Evolutionary conservation across 1,140 invertebrate species (phyloP).

Genomic region (Drosophila subpulchrella): DNA sequence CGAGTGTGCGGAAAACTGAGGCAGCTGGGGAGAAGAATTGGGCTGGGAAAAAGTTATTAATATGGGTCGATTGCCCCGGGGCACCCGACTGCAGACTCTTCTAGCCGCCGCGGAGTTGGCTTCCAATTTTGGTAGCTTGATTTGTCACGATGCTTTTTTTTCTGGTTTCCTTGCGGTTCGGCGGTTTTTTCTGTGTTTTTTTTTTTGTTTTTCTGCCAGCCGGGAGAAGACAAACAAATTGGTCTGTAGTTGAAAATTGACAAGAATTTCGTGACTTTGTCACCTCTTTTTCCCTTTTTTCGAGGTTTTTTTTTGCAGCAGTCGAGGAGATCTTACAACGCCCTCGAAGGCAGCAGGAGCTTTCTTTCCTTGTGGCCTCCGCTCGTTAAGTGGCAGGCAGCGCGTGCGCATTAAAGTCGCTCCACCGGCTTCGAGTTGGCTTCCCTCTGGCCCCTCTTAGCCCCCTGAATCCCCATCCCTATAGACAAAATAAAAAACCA

Average conservation of each 20-base stretch:
- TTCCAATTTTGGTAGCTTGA: slow-evolving; percentile 84
- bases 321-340: slow-evolving; percentile 70
- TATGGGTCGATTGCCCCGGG: slow-evolving; percentile 58
- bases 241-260: slow-evolving; percentile 85
- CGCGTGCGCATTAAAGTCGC: slow-evolving; percentile 76
- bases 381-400: slow-evolving; percentile 80
- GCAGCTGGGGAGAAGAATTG: slow-evolving; percentile 30
- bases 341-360: slow-evolving; percentile 68
- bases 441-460: background rate
- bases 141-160: slow-evolving; percentile 83
- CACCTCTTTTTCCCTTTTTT: slow-evolving; percentile 77
- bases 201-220: slow-evolving; percentile 51
- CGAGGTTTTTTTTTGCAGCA: slow-evolving; percentile 15
- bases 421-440: slow-evolving; percentile 27
- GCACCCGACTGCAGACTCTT: slow-evolving; percentile 11
- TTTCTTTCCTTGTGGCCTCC: slow-evolving; percentile 63
- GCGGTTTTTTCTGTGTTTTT: slow-evolving; percentile 7
- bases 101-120: slow-evolving; percentile 53
- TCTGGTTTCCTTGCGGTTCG: slow-evolving; percentile 24
- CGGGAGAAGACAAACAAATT: slow-evolving; percentile 84
- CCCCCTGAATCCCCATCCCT: background rate
- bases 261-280: slow-evolving; percentile 85
- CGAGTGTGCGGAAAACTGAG: slow-evolving; percentile 15
- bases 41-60: slow-evolving; percentile 76
- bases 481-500: slow-evolving; percentile 6